phyloP scores from a whole-genome alignment of 2,888 invertebrate species.

The Malacosoma neustria region DNA sequence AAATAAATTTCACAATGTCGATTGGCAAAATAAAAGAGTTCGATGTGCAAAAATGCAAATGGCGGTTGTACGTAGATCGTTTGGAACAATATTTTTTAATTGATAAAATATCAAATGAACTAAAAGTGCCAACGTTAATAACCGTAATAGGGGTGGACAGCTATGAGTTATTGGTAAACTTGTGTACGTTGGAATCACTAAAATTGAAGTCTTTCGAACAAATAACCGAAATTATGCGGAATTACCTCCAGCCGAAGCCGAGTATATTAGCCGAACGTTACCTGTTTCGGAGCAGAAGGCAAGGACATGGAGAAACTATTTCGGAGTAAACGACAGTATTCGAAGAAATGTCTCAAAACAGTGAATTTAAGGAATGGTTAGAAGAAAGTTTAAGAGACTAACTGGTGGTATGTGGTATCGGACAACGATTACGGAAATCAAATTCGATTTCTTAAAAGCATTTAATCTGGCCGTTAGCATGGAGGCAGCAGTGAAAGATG shows the following conservation, averaged over 20 bases:
- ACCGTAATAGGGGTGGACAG: constrained; percentile 12
- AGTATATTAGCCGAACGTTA: constrained; percentile 8
- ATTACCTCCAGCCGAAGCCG: constrained; percentile 6
- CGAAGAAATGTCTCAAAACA: too few species aligned
- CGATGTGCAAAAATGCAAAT: neutral
- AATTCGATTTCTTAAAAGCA: too few species aligned
- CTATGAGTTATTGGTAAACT: constrained; percentile 10
- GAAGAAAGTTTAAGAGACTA: too few species aligned
- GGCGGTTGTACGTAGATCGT: neutral
- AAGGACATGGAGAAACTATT: neutral
- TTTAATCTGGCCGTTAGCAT: too few species aligned
- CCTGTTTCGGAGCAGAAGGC: constrained; percentile 5
- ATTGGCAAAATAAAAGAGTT: neutral
- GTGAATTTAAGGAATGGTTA: too few species aligned
- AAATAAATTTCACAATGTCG: neutral
- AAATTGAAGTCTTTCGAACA: constrained; percentile 3
- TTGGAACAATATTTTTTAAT: constrained; percentile 2
- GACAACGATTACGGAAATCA: too few species aligned
- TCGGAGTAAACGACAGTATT: too few species aligned
- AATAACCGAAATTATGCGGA: constrained; percentile 1
- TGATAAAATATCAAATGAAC: constrained; percentile 1
- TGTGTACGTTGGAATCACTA: constrained; percentile 12
- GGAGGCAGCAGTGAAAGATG: too few species aligned
- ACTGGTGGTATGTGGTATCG: too few species aligned
- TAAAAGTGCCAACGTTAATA: constrained; percentile 13